Evolutionary conservation across 1,140 invertebrate genomes (phyloP), one percentile per base, ranked within the genome.

Genomic region (Meloidogyne exigua): DNA sequence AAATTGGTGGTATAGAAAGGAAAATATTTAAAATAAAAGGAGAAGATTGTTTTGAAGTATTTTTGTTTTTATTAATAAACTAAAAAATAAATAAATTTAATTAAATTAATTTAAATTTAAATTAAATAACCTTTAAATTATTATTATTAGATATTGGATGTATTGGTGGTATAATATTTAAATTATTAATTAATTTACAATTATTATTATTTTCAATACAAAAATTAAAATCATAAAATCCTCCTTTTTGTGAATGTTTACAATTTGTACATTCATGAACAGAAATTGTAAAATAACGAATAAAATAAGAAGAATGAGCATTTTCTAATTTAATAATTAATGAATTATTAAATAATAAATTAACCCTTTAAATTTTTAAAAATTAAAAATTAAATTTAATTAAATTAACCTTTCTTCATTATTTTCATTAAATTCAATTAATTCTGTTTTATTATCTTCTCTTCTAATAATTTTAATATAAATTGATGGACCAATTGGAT

Each of bases 261-360:
- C 79, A 80, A 11, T 74, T 63, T 25, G 39, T 49, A 64, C 80
- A 81, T 39, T 81, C 80, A 32, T 81, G 79, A 15, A 81, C 70
- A 39, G 28, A 82, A 18, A 81, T 36, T 15, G 77, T 68, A 62
- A 63, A 81, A 64, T 84, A 84, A 42, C 82, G 83, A 7, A 84
- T 57, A 79, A 81, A 81, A 25, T 64, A 83, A n/a, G 77, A 64
- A 13, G 80, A 81, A 68, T 84, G 80, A n/a, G 62, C 80, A 23
- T n/a, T 32, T 25, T 81, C 68, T 21, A 26, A 57, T 62, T 81
- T 71, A 15, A 81, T 80, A 32, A 76, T 12, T n/a, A 83, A 71
- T n/a, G 82, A 78, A 25, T 66, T 78, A 64, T 81, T 83, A 64
- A 81, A 81, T 23, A 81, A 77, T 57, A 57, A n/a, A 57, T 18